Conservation (phyloP, 2,888 invertebrate species). For the Drosophila austrosaltans region DNA sequence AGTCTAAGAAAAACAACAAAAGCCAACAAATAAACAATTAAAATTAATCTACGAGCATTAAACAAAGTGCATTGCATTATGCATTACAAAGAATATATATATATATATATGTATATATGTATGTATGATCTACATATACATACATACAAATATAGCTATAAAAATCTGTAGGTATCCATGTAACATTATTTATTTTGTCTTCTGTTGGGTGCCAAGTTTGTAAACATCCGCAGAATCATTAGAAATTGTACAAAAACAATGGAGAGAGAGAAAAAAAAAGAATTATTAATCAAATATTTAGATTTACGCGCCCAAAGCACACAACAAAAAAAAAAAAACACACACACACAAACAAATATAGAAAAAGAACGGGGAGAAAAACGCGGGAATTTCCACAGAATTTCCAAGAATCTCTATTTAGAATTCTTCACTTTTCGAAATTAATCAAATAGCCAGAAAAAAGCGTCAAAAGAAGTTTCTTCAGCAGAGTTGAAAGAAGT, state of each 20-base stretch:
- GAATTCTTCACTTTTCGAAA: constrained; percentile 52
- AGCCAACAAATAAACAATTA: constrained; percentile 68
- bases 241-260: constrained; percentile 28
- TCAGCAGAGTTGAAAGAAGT: constrained; percentile 23
- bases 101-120: no score
- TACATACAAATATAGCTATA: background rate
- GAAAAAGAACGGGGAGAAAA: constrained; percentile 36
- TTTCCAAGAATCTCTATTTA: constrained; percentile 70
- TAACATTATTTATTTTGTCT: constrained; percentile 58
- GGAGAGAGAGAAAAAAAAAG: constrained; percentile 40
- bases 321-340: constrained; percentile 3
- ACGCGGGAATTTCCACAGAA: constrained; percentile 56
- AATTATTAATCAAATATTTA: constrained; percentile 77
- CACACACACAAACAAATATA: constrained; percentile 9
- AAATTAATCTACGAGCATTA: constrained; percentile 76
- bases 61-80: constrained; percentile 74
- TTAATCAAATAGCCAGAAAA: constrained; percentile 69
- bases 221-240: constrained; percentile 66
- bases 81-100: constrained; percentile 45
- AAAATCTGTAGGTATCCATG: constrained; percentile 16
- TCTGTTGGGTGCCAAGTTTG: constrained; percentile 70
- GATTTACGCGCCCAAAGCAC: constrained; percentile 69
- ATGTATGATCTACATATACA: constrained; percentile 12
- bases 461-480: constrained; percentile 56
- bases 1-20: constrained; percentile 42